Conservation (phyloP, 2,113 vertebrate genomes). For the Rhea americana region DNA sequence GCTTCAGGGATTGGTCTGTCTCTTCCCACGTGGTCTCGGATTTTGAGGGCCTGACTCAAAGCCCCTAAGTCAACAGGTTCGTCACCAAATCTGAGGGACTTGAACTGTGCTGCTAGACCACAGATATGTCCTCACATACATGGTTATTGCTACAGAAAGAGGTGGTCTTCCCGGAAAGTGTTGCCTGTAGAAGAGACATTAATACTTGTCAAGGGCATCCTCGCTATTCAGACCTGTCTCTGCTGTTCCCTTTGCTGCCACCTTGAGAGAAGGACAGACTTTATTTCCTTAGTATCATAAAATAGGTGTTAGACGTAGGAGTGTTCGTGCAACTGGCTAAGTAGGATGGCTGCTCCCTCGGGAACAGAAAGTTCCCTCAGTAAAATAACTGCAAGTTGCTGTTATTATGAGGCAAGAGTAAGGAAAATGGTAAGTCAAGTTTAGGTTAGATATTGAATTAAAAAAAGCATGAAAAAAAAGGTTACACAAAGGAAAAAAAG, state of each 20-base stretch:
- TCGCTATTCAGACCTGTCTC: accelerated
- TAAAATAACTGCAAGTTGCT: not conserved
- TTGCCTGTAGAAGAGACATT: accelerated
- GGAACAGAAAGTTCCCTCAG: not conserved
- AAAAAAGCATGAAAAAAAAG: not conserved
- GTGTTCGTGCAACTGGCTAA: not conserved
- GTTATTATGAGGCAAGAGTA: not conserved
- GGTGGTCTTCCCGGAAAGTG: not conserved
- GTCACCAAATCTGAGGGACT: not conserved
- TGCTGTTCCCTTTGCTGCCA: not conserved
- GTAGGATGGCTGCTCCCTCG: not conserved
- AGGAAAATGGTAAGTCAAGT: not conserved
- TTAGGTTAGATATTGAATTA: not conserved
- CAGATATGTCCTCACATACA: not conserved
- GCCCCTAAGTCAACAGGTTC: not conserved
- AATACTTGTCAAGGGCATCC: not conserved
- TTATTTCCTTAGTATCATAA: not conserved
- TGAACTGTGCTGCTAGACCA: not conserved
- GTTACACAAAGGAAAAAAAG: not conserved
- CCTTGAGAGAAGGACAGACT: not conserved
- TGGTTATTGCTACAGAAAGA: not conserved
- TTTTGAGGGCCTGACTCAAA: not conserved
- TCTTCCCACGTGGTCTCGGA: not conserved
- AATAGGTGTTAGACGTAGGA: not conserved
- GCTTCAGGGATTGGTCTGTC: not conserved